phyloP scores from a whole-genome alignment of 2,113 vertebrate genomes.

The Carlito syrichta region DNA sequence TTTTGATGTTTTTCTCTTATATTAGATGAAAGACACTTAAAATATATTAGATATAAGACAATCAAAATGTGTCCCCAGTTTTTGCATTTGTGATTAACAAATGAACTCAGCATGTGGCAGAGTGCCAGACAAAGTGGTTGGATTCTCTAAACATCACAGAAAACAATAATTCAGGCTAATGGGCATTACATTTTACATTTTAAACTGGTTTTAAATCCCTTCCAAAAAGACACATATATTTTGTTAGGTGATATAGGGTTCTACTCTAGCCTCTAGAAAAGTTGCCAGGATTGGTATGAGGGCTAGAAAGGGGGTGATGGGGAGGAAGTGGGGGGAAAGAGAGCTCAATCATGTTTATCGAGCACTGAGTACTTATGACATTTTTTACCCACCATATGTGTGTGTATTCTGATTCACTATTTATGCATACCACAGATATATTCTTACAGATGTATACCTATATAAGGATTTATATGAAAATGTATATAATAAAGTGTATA shows the following conservation, averaged over 20 bases:
- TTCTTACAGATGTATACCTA: neutral
- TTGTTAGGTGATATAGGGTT: neutral
- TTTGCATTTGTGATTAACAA: slow-evolving; percentile 2
- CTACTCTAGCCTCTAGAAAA: neutral
- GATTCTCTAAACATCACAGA: neutral
- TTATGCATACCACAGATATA: neutral
- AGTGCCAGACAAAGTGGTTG: neutral
- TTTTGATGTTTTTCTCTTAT: slow-evolving; percentile 12
- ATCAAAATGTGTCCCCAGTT: neutral
- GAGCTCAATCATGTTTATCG: neutral
- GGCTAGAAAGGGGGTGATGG: neutral
- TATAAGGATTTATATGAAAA: neutral
- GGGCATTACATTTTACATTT: neutral
- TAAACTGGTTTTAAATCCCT: neutral
- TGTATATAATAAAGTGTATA: neutral
- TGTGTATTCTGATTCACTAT: neutral
- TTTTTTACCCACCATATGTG: neutral
- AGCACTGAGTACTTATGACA: neutral
- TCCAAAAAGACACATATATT: neutral
- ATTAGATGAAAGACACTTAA: neutral
- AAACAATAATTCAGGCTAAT: neutral
- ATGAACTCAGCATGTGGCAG: neutral
- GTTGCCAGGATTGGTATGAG: neutral
- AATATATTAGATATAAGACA: neutral
- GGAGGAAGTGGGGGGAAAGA: neutral